Conservation (phyloP, 1,140 invertebrate genomes). For the Paraescarpia echinospica region DNA sequence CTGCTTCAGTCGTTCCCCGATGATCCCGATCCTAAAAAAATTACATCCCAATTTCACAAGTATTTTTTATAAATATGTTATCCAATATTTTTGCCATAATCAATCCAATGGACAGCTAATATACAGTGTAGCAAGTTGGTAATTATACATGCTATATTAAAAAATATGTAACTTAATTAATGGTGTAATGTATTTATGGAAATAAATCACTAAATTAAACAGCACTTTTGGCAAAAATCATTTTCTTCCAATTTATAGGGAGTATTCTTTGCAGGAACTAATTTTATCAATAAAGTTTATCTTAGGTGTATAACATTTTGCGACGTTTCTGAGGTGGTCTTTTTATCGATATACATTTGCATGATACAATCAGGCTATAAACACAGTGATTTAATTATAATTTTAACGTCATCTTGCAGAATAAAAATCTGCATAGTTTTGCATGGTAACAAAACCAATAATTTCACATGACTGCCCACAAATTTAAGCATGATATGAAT, state of each 20-base stretch:
- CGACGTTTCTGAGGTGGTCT: neutral
- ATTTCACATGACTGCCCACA: neutral
- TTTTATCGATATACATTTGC: no score
- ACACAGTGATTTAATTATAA: neutral
- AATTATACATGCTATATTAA: neutral
- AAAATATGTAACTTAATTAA: neutral
- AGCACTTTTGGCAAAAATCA: neutral
- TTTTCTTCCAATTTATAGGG: neutral
- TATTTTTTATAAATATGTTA: neutral
- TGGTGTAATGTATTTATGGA: neutral
- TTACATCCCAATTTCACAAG: neutral
- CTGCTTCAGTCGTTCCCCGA: slow-evolving; percentile 48
- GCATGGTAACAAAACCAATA: neutral
- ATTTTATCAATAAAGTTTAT: neutral
- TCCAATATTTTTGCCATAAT: neutral
- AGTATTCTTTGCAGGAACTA: neutral
- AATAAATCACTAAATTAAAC: neutral
- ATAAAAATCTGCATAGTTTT: neutral
- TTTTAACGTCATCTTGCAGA: neutral
- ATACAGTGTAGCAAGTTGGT: neutral
- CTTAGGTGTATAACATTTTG: neutral
- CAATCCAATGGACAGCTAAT: neutral
- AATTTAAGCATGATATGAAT: neutral
- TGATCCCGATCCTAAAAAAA: slow-evolving; percentile 47
- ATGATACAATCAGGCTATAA: neutral